Evolutionary conservation across 1,140 invertebrate species (phyloP).

Genomic region (Zaprionus camerounensis): DNA sequence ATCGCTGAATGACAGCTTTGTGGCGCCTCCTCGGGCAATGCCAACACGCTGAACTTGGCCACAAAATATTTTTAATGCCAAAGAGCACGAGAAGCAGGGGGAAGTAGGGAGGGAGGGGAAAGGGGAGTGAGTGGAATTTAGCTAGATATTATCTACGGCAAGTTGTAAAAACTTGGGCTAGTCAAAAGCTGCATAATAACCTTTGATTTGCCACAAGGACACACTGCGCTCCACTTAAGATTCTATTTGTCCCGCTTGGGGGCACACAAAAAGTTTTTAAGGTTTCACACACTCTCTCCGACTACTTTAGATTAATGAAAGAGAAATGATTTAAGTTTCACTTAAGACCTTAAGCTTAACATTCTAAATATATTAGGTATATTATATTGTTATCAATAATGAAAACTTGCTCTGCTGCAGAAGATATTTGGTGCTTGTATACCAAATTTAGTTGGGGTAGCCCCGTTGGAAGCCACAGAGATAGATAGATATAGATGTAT

Average conservation of each 20-base stretch:
- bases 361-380: no score
- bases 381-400: no score
- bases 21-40: conserved; percentile 11
- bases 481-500: no score
- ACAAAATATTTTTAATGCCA: conserved; percentile 10
- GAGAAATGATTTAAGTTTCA: not conserved
- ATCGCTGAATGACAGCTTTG: conserved; percentile 27
- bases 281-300: not conserved
- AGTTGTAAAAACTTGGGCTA: conserved; percentile 1
- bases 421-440: not conserved
- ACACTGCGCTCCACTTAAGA: conserved; percentile 1
- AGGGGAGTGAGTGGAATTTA: not conserved
- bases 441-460: no score
- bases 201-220: conserved; percentile 5
- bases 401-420: not conserved
- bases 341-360: no score
- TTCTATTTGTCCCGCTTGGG: not conserved
- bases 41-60: conserved; percentile 5
- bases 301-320: not conserved
- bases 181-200: conserved; percentile 4
- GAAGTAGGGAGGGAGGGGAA: not conserved
- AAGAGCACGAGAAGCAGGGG: not conserved
- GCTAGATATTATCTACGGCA: conserved; percentile 6
- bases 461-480: no score
- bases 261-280: not conserved